Evolutionary conservation across 2,797 vertebrate species (phyloP).

Genomic region (Amblyopsis hoosieri): DNA sequence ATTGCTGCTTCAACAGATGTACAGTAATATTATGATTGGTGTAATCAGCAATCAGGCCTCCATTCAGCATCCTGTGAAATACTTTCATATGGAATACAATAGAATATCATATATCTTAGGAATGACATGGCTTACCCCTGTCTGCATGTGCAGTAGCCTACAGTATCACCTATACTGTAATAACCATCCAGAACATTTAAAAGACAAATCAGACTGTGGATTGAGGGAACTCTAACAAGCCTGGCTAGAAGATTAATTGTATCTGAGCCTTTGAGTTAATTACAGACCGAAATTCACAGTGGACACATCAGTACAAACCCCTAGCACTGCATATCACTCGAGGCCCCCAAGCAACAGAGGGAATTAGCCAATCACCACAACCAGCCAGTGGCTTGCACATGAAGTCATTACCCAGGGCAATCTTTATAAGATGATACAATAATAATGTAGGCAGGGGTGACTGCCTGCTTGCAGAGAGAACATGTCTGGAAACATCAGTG

Average conservation of each 20-base stretch:
- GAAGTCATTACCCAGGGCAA: conserved; percentile 22
- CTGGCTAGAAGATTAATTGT: conserved; percentile 71
- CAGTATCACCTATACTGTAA: not conserved
- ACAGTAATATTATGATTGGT: conserved; percentile 24
- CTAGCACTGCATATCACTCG: conserved; percentile 42
- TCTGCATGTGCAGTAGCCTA: no score
- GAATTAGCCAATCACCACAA: conserved; percentile 49
- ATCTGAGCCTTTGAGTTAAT: conserved; percentile 70
- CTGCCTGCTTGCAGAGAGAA: not conserved
- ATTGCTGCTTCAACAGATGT: conserved; percentile 49
- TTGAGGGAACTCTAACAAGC: conserved; percentile 49
- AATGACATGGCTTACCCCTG: no score
- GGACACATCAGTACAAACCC: conserved; percentile 58
- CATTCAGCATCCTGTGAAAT: conserved; percentile 18
- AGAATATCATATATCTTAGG: no score
- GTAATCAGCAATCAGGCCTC: conserved; percentile 41
- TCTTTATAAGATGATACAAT: not conserved
- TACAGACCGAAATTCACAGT: conserved; percentile 71
- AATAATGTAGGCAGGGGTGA: no score
- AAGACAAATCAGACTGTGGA: conserved; percentile 38
- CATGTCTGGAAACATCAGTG: conserved; percentile 25
- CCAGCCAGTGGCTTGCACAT: conserved; percentile 22
- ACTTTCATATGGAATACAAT: no score
- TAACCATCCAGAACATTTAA: conserved; percentile 34
- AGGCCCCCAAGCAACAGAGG: conserved; percentile 37